These are phyloP conservation scores for Halictus ligatus DNA, from an alignment of 2,888 invertebrate species.

Conservation along the genomic window DNA sequence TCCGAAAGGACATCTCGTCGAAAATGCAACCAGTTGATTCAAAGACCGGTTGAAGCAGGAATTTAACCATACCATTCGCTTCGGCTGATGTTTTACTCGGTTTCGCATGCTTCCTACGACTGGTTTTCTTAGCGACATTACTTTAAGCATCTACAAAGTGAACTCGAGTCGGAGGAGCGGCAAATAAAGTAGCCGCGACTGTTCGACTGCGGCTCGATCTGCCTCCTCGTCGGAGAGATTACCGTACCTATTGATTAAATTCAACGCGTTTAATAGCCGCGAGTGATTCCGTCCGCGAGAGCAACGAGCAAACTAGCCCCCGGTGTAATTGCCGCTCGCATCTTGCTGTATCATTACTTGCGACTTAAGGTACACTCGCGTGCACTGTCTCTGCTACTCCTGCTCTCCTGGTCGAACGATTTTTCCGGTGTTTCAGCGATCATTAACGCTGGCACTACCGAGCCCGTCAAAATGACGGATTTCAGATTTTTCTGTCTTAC, in stretches of 20 bases:
- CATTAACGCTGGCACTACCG: neutral
- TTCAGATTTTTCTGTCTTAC: neutral
- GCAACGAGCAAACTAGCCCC: neutral
- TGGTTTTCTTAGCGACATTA: neutral
- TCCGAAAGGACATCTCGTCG: neutral
- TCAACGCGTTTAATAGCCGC: conserved; percentile 38
- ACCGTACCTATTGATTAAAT: conserved; percentile 3
- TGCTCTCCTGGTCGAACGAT: neutral
- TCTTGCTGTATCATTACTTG: neutral
- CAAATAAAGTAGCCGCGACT: neutral
- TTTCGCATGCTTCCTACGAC: neutral
- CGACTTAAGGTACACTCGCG: neutral
- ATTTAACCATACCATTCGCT: neutral
- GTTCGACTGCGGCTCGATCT: neutral
- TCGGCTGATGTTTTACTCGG: neutral
- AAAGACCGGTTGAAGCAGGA: conserved; percentile 3
- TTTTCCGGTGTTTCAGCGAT: neutral
- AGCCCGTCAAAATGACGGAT: neutral
- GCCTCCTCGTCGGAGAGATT: neutral
- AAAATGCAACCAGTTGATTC: conserved; percentile 7
- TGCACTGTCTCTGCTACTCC: neutral
- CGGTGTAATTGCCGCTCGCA: neutral
- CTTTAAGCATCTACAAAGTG: conserved; percentile 1
- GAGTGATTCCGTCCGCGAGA: conserved; percentile 7
- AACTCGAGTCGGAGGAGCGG: neutral